Evolutionary conservation across 2,113 vertebrate genomes (phyloP), one percentile per base, ranked within the genome.

Genomic region (Chamaea fasciata): DNA sequence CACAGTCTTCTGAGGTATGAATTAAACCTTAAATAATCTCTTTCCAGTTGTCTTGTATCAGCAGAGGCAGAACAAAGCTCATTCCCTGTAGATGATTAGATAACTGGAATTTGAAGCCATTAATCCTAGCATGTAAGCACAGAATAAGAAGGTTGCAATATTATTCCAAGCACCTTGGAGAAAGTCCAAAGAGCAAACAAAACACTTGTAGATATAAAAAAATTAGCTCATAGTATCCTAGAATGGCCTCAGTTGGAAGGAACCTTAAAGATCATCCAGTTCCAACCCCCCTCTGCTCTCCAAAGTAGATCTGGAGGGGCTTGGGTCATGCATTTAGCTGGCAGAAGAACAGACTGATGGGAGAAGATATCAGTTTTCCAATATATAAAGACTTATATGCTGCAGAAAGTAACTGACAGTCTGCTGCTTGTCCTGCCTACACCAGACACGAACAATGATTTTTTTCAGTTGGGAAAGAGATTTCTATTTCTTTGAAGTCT

Each of bases 1-100:
- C 99, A 62, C 98, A 98, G n/a, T 98, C 97, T 91, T 93, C 96
- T 76, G 98, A 99, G 98, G 99, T 99, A 94, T 18, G 91, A 74
- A 57, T 74, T 30, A 42, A 82, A 11, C 22, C 6, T 88, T 37
- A 19, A 52, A 17, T 28, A 46, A 35, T 52, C 16, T 67, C 9
- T 35, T 50, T 5, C 14, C 8, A 35, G 31, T 50, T 90, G 46
- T n/a, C 50, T 77, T 89, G 59, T 13, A 41, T 55, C 33, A 81
- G 13, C 91, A 63, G 65, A 78, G 31, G 18, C 73, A 76, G 24
- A 77, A 80, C 23, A 81, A 88, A 86, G 23, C 33, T 88, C 6
- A 1, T 53, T 73, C 19, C 11, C 42, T 62, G 46, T 4, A 52
- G 24, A 15, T 49, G 11, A 16, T 62, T 70, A 73, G 55, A 49